phyloP scores from a whole-genome alignment of 2,113 vertebrate species.

The Pavo muticus region DNA sequence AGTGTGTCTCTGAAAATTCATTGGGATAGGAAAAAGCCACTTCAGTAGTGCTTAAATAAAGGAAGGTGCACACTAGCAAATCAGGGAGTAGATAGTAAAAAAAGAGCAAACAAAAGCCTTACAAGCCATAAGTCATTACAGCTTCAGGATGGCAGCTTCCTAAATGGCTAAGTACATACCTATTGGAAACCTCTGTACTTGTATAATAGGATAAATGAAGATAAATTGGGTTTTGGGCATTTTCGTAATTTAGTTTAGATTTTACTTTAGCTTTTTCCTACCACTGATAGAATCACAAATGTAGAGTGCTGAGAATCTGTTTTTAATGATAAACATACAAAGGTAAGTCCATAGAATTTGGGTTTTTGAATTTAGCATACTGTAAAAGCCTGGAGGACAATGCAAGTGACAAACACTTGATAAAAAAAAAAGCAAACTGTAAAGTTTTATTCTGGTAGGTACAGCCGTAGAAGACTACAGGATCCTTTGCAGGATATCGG shows the following conservation, averaged over 20 bases:
- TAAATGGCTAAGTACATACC: not conserved
- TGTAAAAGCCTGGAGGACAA: not conserved
- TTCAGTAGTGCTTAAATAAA: not conserved
- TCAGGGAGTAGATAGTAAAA: not conserved
- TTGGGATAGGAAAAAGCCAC: not conserved
- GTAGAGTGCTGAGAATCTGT: conserved; percentile 1
- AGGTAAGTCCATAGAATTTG: not conserved
- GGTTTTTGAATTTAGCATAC: not conserved
- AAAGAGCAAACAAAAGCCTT: not conserved
- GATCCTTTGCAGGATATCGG: not conserved
- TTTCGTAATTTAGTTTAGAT: not conserved
- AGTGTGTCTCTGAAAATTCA: not conserved
- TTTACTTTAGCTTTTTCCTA: conserved; percentile 33
- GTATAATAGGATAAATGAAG: not conserved
- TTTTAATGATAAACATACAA: conserved; percentile 22
- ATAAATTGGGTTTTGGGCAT: not conserved
- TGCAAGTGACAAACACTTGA: not conserved
- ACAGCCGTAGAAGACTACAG: not conserved
- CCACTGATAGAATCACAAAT: not conserved
- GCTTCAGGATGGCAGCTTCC: not conserved
- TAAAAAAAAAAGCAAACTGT: not conserved
- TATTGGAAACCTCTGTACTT: not conserved
- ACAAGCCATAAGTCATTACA: not conserved
- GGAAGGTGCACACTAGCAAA: not conserved
- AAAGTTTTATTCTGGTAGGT: not conserved